Base-by-base conservation (phyloP, 2,113 vertebrate species). In the Silurus glanis region DNA sequence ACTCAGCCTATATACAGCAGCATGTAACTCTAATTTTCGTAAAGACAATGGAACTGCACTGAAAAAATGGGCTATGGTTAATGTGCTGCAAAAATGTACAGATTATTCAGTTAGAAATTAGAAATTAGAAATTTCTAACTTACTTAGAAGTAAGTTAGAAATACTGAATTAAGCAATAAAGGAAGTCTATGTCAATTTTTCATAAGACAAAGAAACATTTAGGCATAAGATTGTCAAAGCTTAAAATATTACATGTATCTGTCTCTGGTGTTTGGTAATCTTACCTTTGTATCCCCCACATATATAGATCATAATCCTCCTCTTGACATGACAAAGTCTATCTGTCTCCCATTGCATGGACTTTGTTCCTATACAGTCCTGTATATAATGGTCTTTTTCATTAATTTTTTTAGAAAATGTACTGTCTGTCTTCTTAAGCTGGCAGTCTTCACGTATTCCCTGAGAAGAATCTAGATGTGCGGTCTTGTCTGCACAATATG, bases 231-330 rank as follows among this genome's bases (percentile, higher is more conserved):
- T 67, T 49, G 14, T 10, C 8, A 23, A 49, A 47, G 10, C 16
- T 21, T 74, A 17, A 49, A 17, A 6, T 5, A 16, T 72, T 74
- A 21, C 9, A 45, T 62, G 79, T 17, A 28, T 64, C 3, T 2
- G 49, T 23, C 3, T 59, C 45, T 0, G 3, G 12, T 69, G 56
- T 6, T 58, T 61, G 61, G n/a, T 51, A 58, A 58, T 21, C 83
- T 89, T 89, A 95, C 94, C 94, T 94, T 91, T 90, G 83, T 93
- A 95, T 78, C 91, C 91, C 55, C 94, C 93, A 84, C 93, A 94
- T 45, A 95, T 87, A 82, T 93, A 95, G 23, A 94, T 85, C 89
- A 93, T 92, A 59, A 94, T 92, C 66, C 90, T 90, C 69, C 88
- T 93, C 83, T 92, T 90, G 64, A 75, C 21, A 56, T 53, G 66